These are phyloP conservation scores for Bradysia coprophila DNA, from an alignment of 1,140 invertebrate species.

Conservation along the genomic window DNA sequence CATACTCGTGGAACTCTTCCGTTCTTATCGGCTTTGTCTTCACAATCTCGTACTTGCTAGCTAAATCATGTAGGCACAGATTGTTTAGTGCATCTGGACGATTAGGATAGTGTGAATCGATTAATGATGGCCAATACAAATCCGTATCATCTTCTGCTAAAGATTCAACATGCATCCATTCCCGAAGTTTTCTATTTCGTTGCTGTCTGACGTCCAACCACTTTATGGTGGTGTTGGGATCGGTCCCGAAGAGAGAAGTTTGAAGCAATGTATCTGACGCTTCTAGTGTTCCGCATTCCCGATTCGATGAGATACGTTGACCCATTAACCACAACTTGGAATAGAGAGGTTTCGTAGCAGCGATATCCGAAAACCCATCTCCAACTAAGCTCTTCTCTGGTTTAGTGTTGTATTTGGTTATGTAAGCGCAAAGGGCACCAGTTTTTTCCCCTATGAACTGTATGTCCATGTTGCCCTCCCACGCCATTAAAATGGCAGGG, in stretches of 20 bases:
- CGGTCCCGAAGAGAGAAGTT: slow-evolving; percentile 15
- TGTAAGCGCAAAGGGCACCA: slow-evolving; percentile 13
- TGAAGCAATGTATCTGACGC: slow-evolving; percentile 15
- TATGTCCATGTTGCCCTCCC: slow-evolving; percentile 20
- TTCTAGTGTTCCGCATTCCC: slow-evolving; percentile 17
- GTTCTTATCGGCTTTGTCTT: not conserved
- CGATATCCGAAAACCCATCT: not conserved
- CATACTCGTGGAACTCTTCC: slow-evolving; percentile 11
- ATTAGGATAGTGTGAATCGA: not conserved
- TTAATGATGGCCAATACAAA: not conserved
- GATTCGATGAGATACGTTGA: slow-evolving; percentile 10
- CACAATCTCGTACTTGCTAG: not conserved
- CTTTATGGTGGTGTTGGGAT: slow-evolving; percentile 13
- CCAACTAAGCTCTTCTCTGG: not conserved
- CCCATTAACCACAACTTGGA: slow-evolving; percentile 9
- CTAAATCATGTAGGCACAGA: not conserved
- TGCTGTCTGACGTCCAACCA: not conserved
- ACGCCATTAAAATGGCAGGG: slow-evolving; percentile 12
- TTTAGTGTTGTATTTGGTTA: slow-evolving; percentile 3
- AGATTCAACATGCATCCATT: not conserved
- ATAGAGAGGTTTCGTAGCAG: not conserved
- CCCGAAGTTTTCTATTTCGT: not conserved
- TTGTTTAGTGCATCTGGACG: not conserved
- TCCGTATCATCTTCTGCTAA: not conserved
- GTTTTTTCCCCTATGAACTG: slow-evolving; percentile 19